Base-by-base conservation (phyloP, 2,888 invertebrate genomes). In the Zaprionus obscuricornis region DNA sequence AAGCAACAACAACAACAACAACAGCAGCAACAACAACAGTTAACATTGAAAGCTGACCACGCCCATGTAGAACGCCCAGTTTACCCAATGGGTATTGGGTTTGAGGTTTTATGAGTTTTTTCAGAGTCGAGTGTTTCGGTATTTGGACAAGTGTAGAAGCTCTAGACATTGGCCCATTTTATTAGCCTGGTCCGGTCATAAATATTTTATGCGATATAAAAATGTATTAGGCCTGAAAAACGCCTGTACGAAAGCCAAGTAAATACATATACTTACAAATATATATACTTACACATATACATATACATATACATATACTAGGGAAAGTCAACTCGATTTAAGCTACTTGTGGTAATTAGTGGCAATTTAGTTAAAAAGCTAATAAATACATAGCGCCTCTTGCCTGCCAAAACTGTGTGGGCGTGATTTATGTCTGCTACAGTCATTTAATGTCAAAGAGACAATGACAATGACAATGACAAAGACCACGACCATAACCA, bases 181-280 rank as follows among this genome's bases (percentile, higher is more conserved):
- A 81, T 76, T 62, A 67, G 77, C 60, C 60, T 59, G 65, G 62
- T 22, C 54, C 42, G 42, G 58, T 52, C 68, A 76, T 81, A 79
- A 81, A 81, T 85, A 83, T 85, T 81, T 81, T 71, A 85, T 83
- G 82, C 39, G 58, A 37, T 70, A 64, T 78, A 81, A 84, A 70
- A 84, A 84, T 54, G 54, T 50, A n/a, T n/a, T n/a, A 39, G 64
- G 51, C 55, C 14, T 10, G 7, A 26, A 8, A 14, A 27, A 14
- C 4, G 7, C 24, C 8, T 8, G 20, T 10, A n/a, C n/a, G 5
- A 3, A 3, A 3, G n/a, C 3, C 5, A 3, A 29, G 29, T 8
- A 29, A n/a, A n/a, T 29, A 8, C n/a, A n/a, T n/a, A n/a, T n/a
- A n/a, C n/a, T n/a, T n/a, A n/a, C n/a, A n/a, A n/a, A n/a, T n/a